Conservation (phyloP, 2,888 invertebrate species). For the Scaptomyza tumidula region DNA sequence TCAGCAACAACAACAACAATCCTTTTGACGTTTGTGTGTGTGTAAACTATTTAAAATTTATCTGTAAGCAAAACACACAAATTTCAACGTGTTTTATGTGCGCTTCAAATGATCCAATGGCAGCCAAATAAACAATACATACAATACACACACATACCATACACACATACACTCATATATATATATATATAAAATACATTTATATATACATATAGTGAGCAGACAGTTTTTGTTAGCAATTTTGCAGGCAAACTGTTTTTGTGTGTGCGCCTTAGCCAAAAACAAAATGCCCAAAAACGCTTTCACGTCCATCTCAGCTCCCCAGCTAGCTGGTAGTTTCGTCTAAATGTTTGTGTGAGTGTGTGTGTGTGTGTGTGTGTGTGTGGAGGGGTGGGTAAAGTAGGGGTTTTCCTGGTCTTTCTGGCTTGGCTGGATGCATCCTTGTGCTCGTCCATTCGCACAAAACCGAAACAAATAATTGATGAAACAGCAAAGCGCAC, state of each 20-base stretch:
- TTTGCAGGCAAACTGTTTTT: slow-evolving; percentile 20
- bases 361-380: slow-evolving; percentile 1
- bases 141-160: slow-evolving; percentile 1
- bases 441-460: slow-evolving; percentile 67
- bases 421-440: slow-evolving; percentile 33
- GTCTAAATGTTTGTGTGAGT: neutral
- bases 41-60: slow-evolving; percentile 45
- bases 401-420: slow-evolving; percentile 14
- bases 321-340: neutral
- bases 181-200: neutral
- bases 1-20: neutral
- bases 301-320: slow-evolving; percentile 18
- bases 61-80: slow-evolving; percentile 31
- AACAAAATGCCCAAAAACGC: slow-evolving; percentile 57
- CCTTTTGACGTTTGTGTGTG: slow-evolving; percentile 2
- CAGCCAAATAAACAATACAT: slow-evolving; percentile 42
- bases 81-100: slow-evolving; percentile 30
- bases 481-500: slow-evolving; percentile 81
- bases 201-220: slow-evolving; percentile 17
- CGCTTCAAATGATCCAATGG: slow-evolving; percentile 41
- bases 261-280: slow-evolving; percentile 25
- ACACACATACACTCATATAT: neutral
- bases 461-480: slow-evolving; percentile 80
- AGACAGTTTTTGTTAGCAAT: slow-evolving; percentile 41
- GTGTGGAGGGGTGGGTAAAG: neutral